These are phyloP conservation scores for Thaumetopoea pityocampa DNA, from an alignment of 1,140 invertebrate species.

Conservation along the genomic window DNA sequence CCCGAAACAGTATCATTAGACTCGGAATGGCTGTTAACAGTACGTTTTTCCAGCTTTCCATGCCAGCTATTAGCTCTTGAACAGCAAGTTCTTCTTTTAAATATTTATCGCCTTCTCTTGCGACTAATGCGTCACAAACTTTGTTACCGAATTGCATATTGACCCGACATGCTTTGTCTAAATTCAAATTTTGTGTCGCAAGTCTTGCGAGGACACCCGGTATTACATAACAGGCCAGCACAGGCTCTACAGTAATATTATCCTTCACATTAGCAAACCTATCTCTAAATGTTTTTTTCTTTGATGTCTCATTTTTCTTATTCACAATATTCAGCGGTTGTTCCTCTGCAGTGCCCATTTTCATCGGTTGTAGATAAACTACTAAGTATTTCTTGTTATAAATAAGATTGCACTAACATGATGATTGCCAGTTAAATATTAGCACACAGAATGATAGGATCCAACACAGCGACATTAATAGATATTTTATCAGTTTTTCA, in stretches of 20 bases:
- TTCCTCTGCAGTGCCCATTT: slow-evolving; percentile 40
- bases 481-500: slow-evolving; percentile 24
- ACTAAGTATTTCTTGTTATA: slow-evolving; percentile 9
- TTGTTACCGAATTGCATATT: slow-evolving; percentile 71
- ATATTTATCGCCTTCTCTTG: slow-evolving; percentile 57
- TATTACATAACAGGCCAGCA: slow-evolving; percentile 73
- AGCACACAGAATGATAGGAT: slow-evolving; percentile 5
- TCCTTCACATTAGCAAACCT: slow-evolving; percentile 53
- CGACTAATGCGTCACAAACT: slow-evolving; percentile 73
- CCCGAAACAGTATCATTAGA: slow-evolving; percentile 75
- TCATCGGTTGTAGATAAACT: slow-evolving; percentile 9
- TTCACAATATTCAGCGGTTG: slow-evolving; percentile 47
- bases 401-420: neutral
- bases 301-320: slow-evolving; percentile 31
- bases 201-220: slow-evolving; percentile 70
- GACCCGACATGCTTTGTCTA: slow-evolving; percentile 79
- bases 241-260: slow-evolving; percentile 77
- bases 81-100: slow-evolving; percentile 63
- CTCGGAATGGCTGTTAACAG: slow-evolving; percentile 71
- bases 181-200: slow-evolving; percentile 76
- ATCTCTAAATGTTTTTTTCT: slow-evolving; percentile 66
- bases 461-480: slow-evolving; percentile 7
- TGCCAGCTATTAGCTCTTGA: slow-evolving; percentile 74
- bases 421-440: slow-evolving; percentile 18
- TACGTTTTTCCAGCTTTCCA: slow-evolving; percentile 74